phyloP scores from a whole-genome alignment of 1,140 invertebrate species.

The Pseudachorutes palmiensis region DNA sequence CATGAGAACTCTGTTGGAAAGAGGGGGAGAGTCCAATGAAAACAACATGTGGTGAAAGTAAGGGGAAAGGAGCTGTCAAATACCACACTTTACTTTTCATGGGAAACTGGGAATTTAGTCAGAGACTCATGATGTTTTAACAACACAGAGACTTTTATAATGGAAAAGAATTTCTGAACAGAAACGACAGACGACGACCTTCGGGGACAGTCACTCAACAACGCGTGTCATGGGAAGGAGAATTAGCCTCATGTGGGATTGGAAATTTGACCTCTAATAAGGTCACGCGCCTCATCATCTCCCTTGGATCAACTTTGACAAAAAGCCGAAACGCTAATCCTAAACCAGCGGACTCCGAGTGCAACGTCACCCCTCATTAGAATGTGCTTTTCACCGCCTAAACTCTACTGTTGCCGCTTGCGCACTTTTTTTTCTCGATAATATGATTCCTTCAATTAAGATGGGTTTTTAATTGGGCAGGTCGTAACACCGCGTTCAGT shows the following conservation, averaged over 20 bases:
- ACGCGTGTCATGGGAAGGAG: neutral
- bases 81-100: neutral
- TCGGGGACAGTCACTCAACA: too few species aligned
- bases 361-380: constrained; percentile 5
- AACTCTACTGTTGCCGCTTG: neutral
- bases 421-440: neutral
- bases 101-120: neutral
- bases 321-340: neutral
- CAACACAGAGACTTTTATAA: neutral
- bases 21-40: neutral
- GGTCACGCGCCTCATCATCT: constrained; percentile 5
- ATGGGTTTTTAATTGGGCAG: neutral
- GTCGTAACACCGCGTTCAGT: too few species aligned
- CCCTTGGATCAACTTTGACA: neutral
- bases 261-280: constrained; percentile 6
- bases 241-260: neutral
- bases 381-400: constrained; percentile 1
- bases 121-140: too few species aligned
- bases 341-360: neutral
- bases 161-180: too few species aligned
- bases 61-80: neutral
- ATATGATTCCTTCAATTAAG: neutral
- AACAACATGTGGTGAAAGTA: constrained; percentile 3
- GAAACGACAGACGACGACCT: too few species aligned
- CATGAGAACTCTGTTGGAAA: neutral